Evolutionary conservation across 1,140 invertebrate genomes (phyloP), one percentile per base, ranked within the genome.

Genomic region (Danaus melanippus): DNA sequence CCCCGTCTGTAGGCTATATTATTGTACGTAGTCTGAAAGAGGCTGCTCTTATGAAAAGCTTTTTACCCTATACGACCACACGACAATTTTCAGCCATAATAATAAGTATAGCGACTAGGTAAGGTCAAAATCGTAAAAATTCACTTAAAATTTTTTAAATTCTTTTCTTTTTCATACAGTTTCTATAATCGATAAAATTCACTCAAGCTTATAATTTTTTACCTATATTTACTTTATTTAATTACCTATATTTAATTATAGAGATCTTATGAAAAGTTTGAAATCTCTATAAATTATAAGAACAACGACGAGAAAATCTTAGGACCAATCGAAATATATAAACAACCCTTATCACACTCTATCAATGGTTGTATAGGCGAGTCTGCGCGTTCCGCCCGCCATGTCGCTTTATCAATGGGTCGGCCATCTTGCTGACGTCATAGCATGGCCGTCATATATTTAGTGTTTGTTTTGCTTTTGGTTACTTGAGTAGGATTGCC

Each of bases 371-470:
- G 72, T 81, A 76, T 78, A 79, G 60, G 50, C 62, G 62, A 44
- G 69, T 62, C 59, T 78, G 75, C 77, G 82, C 79, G 62, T 50
- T 61, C 60, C 61, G 39, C 52, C 63, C 64, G 65, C 69, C 67
- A 68, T 73, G 65, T 72, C 72, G 53, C 52, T 71, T 79, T 76
- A 78, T 85, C 79, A 85, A 85, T 85, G 82, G 74, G 69, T 40
- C 66, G 39, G 71, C 78, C 82, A 85, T 85, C 68, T 84, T 83
- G 70, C 62, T 84, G 79, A 84, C 81, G 81, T 85, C 81, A 84
- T 65, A 58, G 66, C 62, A 75, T 79, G 69, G 70, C 71, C 50
- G 66, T 61, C 62, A 50, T 47, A 66, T 65, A 63, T 58, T 58
- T 58, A 62, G 75, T 77, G 71, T 80, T 82, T 82, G 76, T 80